Percentiles rank a stretch among this genome's conserved stretches.
Conservation (phyloP, 2,113 vertebrate genomes). For the Menidia beryllina region DNA sequence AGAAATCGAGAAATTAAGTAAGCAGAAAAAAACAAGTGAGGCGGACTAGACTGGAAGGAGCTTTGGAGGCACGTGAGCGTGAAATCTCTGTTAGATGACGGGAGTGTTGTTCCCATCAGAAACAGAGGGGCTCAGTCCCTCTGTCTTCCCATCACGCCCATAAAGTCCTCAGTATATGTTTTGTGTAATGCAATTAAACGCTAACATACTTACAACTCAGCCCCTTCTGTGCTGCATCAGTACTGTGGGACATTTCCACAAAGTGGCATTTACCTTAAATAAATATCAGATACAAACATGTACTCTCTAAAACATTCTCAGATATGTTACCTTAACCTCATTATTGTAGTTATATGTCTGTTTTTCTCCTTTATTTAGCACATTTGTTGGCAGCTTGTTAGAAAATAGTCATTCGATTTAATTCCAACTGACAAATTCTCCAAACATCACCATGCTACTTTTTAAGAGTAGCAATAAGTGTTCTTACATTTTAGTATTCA, state of each 20-base stretch:
- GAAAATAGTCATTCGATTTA: no score
- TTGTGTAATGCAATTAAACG: conserved; percentile 25
- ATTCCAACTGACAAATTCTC: no score
- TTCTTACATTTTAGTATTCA: background rate
- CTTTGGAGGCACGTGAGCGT: conserved; percentile 65
- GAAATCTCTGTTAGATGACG: conserved; percentile 67
- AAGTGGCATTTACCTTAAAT: background rate
- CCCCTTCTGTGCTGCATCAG: conserved; percentile 11
- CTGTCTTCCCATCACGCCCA: conserved; percentile 42
- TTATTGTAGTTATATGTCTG: no score
- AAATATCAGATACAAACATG: background rate
- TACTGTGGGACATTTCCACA: conserved; percentile 6
- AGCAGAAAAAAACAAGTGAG: conserved; percentile 54
- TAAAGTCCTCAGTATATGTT: conserved; percentile 4
- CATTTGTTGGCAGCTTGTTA: background rate
- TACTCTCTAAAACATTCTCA: no score
- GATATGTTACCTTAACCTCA: no score
- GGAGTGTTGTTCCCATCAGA: conserved; percentile 64
- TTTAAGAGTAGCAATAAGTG: background rate
- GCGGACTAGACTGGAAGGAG: conserved; percentile 55
- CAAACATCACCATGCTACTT: background rate
- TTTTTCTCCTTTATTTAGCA: background rate
- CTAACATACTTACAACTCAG: conserved; percentile 8
- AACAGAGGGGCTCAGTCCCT: conserved; percentile 38
- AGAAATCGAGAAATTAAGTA: conserved; percentile 64